phyloP scores from a whole-genome alignment of 2,888 invertebrate genomes.

The Chaetoderma sp. region DNA sequence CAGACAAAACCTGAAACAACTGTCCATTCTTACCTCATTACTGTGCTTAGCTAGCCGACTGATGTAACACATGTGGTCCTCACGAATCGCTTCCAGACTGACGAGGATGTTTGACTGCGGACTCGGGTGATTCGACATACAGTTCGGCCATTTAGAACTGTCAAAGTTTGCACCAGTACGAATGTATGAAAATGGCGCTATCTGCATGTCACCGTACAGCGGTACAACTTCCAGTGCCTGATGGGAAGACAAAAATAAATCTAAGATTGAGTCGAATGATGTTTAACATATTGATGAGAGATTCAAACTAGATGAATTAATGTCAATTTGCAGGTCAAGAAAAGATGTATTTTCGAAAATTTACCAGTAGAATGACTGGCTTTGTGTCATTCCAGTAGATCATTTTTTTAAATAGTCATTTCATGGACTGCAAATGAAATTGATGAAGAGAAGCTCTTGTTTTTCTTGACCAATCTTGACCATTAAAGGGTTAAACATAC shows the following conservation, averaged over 20 bases:
- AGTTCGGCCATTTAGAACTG: constrained; percentile 63
- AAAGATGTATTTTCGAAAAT: no score
- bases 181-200: constrained; percentile 97
- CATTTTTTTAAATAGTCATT: no score
- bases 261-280: background rate
- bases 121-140: constrained; percentile 82
- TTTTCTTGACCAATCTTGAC: no score
- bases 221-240: constrained; percentile 67
- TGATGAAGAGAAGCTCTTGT: no score
- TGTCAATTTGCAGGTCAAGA: no score
- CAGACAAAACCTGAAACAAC: no score
- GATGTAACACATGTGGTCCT: constrained; percentile 97
- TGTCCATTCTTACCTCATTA: constrained; percentile 71
- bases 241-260: constrained; percentile 9
- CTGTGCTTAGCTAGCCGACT: constrained; percentile 94
- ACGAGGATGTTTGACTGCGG: constrained; percentile 85
- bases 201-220: constrained; percentile 98
- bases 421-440: no score
- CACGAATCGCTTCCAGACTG: constrained; percentile 89
- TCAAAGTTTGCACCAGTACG: constrained; percentile 75
- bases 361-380: no score
- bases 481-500: no score
- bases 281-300: no score
- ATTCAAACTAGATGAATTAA: no score
- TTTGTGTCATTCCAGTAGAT: no score